These are phyloP conservation scores for Cryptosula pallasiana DNA, from an alignment of 2,888 invertebrate genomes.

Conservation along the genomic window DNA sequence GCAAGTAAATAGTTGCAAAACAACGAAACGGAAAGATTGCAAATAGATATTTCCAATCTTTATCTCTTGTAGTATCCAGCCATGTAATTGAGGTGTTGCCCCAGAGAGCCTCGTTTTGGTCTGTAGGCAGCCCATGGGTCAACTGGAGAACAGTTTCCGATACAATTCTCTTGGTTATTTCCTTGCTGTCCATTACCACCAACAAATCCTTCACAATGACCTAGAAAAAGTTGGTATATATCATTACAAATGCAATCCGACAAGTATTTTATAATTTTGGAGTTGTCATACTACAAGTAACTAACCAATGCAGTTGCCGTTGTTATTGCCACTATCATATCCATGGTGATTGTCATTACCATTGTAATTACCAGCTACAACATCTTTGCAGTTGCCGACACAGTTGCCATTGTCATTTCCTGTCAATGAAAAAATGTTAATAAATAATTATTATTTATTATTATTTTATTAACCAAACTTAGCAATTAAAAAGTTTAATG, in stretches of 20 bases:
- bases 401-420: constrained; percentile 10
- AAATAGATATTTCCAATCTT: too few species aligned
- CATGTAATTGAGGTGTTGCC: not conserved
- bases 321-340: not conserved
- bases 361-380: not conserved
- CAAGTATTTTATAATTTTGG: too few species aligned
- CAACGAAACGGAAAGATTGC: too few species aligned
- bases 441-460: too few species aligned
- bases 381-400: not conserved
- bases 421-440: not conserved
- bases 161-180: constrained; percentile 6
- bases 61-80: not conserved
- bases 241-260: too few species aligned
- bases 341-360: not conserved
- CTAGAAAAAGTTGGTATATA: too few species aligned
- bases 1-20: too few species aligned
- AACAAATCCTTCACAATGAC: constrained; percentile 11
- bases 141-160: not conserved
- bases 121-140: not conserved
- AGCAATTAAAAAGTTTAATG: too few species aligned
- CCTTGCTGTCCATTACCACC: not conserved
- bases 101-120: not conserved
- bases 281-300: too few species aligned
- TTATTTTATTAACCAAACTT: too few species aligned
- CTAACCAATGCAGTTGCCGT: constrained; percentile 8